Percentiles rank a stretch among this genome's conserved stretches.
These are phyloP conservation scores for Meteorus cinctellus DNA, from an alignment of 2,888 invertebrate genomes.

Conservation along the genomic window DNA sequence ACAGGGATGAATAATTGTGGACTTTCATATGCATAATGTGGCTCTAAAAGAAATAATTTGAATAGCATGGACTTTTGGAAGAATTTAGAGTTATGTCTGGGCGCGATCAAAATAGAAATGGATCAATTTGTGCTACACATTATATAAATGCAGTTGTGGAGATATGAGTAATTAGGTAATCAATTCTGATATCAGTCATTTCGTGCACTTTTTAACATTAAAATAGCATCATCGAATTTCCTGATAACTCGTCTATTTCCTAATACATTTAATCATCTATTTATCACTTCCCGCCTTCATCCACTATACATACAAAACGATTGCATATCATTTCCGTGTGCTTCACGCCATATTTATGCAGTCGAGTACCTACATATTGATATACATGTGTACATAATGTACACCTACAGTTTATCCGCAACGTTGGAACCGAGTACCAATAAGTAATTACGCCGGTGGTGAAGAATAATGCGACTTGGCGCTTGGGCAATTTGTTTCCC, in stretches of 20 bases:
- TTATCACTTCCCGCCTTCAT: background rate
- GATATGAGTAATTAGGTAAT: too few species aligned
- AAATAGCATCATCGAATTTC: background rate
- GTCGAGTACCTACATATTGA: slow-evolving; percentile 3
- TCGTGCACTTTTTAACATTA: background rate
- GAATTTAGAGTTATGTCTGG: too few species aligned
- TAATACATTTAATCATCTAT: background rate
- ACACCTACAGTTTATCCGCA: background rate
- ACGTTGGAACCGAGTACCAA: slow-evolving; percentile 53
- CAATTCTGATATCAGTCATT: too few species aligned
- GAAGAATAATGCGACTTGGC: slow-evolving; percentile 61
- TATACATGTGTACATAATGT: slow-evolving; percentile 8
- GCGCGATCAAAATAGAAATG: too few species aligned
- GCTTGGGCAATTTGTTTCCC: slow-evolving; percentile 58
- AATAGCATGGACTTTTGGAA: too few species aligned
- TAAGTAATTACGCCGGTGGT: slow-evolving; percentile 61
- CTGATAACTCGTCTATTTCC: background rate
- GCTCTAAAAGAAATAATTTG: too few species aligned
- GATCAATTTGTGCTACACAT: too few species aligned
- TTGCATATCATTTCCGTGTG: background rate
- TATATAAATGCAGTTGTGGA: too few species aligned
- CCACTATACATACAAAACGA: background rate
- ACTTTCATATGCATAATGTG: too few species aligned
- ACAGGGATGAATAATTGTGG: background rate
- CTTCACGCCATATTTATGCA: background rate